Conservation (phyloP, 1,140 invertebrate genomes). For the Himalopsyche phryganea region DNA sequence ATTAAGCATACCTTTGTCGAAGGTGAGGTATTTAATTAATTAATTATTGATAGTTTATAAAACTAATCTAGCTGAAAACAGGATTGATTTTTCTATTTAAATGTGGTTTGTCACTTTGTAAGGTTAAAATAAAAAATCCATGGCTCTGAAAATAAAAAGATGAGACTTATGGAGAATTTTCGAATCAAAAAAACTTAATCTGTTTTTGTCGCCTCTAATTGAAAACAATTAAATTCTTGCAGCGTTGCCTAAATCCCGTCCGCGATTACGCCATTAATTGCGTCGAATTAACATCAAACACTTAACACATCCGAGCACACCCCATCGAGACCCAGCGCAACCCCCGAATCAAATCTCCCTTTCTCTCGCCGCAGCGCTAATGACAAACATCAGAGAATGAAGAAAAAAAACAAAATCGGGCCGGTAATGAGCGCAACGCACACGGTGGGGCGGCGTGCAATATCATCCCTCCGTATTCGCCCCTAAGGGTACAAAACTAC, state of each 20-base stretch:
- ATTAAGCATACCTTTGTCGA: too few relatives aligned
- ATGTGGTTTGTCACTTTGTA: too few relatives aligned
- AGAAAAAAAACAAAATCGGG: slow-evolving; percentile 4
- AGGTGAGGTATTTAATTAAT: too few relatives aligned
- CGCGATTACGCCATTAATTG: slow-evolving; percentile 1
- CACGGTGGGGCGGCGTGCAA: slow-evolving; percentile 38
- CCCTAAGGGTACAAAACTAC: slow-evolving; percentile 16
- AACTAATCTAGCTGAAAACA: too few relatives aligned
- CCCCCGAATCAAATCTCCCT: slow-evolving; percentile 16
- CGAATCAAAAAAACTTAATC: too few relatives aligned
- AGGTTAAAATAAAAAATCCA: too few relatives aligned
- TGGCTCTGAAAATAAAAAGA: too few relatives aligned
- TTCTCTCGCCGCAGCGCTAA: slow-evolving; percentile 18
- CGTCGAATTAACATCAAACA: slow-evolving; percentile 2
- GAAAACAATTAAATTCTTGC: too few relatives aligned
- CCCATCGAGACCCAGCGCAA: neutral
- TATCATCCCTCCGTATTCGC: slow-evolving; percentile 59
- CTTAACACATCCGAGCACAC: neutral
- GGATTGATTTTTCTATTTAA: too few relatives aligned
- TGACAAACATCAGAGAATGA: slow-evolving; percentile 7
- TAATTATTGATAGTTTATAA: too few relatives aligned
- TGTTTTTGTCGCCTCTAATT: too few relatives aligned
- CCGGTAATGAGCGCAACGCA: slow-evolving; percentile 11
- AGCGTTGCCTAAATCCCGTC: neutral
- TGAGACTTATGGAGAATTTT: too few relatives aligned